Base-by-base conservation (phyloP, 2,888 invertebrate species). In the Taphrorychus bicolor region DNA sequence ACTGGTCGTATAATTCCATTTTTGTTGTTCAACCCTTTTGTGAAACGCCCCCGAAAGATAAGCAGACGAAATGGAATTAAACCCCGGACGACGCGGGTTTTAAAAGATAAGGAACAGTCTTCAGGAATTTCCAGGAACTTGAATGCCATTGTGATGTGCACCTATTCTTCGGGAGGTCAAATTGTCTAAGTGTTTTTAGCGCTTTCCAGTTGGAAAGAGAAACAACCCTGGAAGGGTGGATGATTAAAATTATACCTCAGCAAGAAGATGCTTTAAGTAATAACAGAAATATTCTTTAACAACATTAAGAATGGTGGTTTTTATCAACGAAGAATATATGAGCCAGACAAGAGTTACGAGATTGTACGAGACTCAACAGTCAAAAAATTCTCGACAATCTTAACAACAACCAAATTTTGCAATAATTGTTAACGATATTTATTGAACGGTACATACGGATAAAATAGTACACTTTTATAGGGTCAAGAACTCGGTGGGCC, bases 41-140 rank as follows among this genome's bases (percentile, higher is more conserved):
- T 49, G 11, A 18, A 49, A 49, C 49, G 49, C 18, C 19, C 49
- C 18, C 49, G 49, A 18, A 49, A 49, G 49, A 49, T 49, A 49
- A 49, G 49, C 49, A 1, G 11, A 19, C 49, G 49, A 18, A 49
- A 49, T 22, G 18, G 40, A 52, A 59, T 32, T 52, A 19, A 51
- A 52, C 19, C 51, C 52, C 32, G 32, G 18, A 11, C 41, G 40
- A 16, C 17, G 41, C 9, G 51, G 40, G 19, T 24, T 40, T 59
- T 51, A 59, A 51, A 40, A 41, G 59, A 59, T 59, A 59, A 51
- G 59, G 17, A 59, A 51, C 16, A 14, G 21, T 32, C 32, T 9
- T 11, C 32, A 3, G 3, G 32, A 3, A 32, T 32, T 32, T 3
- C 32, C 11, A 32, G 32, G 32, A 7, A n/a, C n/a, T n/a, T 7